phyloP scores from a whole-genome alignment of 2,888 invertebrate genomes.

The Desoria tigrina region DNA sequence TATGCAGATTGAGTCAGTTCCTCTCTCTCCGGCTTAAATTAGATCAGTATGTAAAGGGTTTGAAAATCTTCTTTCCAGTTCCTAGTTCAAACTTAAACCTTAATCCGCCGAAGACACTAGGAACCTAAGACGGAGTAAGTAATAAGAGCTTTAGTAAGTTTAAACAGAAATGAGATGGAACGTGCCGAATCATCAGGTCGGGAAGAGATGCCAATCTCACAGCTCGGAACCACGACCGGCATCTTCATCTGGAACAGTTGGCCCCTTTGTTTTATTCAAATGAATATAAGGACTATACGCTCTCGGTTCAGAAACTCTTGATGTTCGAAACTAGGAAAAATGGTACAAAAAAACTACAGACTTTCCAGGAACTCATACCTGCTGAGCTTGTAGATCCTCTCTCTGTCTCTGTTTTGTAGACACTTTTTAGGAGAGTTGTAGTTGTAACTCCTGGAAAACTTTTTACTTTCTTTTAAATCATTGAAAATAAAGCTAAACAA shows the following conservation, averaged over 20 bases:
- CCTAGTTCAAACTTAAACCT: background rate
- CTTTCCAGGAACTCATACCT: too few relatives aligned
- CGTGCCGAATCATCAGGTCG: conserved; percentile 19
- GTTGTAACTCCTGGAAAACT: background rate
- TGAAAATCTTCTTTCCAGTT: conserved; percentile 5
- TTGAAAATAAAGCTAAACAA: background rate
- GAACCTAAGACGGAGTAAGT: background rate
- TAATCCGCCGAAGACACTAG: background rate
- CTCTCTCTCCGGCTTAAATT: conserved; percentile 4
- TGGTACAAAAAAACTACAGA: too few relatives aligned
- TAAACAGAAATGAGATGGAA: conserved; percentile 15
- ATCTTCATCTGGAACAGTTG: too few relatives aligned
- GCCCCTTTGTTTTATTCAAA: too few relatives aligned
- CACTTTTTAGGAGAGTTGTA: too few relatives aligned
- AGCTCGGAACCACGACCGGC: too few relatives aligned
- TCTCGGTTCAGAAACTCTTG: too few relatives aligned
- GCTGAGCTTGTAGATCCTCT: too few relatives aligned
- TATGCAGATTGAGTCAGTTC: conserved; percentile 18
- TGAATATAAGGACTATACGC: too few relatives aligned
- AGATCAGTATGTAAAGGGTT: background rate
- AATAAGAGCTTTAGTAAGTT: background rate
- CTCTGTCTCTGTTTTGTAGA: too few relatives aligned
- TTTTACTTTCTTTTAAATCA: conserved; percentile 2
- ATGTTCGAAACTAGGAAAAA: too few relatives aligned
- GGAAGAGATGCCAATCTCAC: too few relatives aligned